Evolutionary conservation across 37 sponge, comb jelly and placozoan species (phyloP).

Genomic region (Oopsacas minuta): DNA sequence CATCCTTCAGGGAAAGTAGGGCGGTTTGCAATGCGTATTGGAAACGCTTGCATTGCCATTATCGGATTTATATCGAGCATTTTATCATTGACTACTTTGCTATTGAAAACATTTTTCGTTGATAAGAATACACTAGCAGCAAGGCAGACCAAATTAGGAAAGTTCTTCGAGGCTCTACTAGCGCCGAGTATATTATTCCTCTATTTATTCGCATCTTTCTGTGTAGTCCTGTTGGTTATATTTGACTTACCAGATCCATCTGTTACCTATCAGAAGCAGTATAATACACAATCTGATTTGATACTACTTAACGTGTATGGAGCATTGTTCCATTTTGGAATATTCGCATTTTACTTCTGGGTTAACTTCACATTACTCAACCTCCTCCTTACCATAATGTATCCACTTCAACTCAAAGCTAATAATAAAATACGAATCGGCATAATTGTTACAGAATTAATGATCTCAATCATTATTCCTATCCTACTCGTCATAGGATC

Average conservation of each 20-base stretch:
- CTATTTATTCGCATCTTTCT: background rate
- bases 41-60: background rate
- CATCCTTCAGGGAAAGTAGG: background rate
- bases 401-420: background rate
- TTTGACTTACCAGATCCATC: constrained; percentile 6
- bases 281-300: background rate
- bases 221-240: background rate
- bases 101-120: background rate
- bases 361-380: background rate
- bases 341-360: background rate
- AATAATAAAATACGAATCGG: background rate
- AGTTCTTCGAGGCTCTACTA: background rate
- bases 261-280: background rate
- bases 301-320: background rate
- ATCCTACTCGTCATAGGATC: background rate
- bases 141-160: background rate
- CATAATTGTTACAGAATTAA: background rate
- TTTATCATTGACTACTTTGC: background rate
- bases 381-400: background rate
- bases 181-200: background rate
- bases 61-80: background rate
- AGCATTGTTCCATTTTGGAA: background rate
- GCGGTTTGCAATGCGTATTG: background rate
- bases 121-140: background rate
- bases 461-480: background rate